Conservation (phyloP, 2,888 invertebrate species). For the Orchesellides sinensis region DNA sequence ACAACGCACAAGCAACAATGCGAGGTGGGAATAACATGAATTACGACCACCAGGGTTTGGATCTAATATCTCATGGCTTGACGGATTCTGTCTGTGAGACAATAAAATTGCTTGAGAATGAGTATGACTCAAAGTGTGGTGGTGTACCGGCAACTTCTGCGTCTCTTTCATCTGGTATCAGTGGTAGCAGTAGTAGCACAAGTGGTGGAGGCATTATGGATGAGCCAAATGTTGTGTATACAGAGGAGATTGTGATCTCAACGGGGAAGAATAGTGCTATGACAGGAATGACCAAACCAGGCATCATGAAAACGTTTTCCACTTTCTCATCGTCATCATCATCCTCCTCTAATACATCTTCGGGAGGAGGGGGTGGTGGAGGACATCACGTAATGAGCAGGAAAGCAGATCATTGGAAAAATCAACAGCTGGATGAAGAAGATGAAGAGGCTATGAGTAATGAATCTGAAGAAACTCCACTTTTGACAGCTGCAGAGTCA, state of each 20-base stretch:
- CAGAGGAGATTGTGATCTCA: conserved; percentile 70
- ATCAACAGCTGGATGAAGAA: conserved; percentile 36
- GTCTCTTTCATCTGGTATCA: conserved; percentile 51
- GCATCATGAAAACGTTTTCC: conserved; percentile 66
- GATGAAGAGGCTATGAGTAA: conserved; percentile 64
- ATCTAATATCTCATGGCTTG: conserved; percentile 60
- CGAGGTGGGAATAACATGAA: conserved; percentile 37
- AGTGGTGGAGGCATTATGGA: conserved; percentile 43
- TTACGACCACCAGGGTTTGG: conserved; percentile 49
- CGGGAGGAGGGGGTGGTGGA: neutral
- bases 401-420: conserved; percentile 45
- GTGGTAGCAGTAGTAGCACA: conserved; percentile 51
- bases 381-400: neutral
- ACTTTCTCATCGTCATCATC: conserved; percentile 42
- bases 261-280: conserved; percentile 45
- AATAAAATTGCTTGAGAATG: conserved; percentile 65
- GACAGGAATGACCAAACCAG: conserved; percentile 49
- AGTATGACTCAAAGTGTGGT: conserved; percentile 42
- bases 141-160: conserved; percentile 41
- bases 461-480: conserved; percentile 67
- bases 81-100: conserved; percentile 67
- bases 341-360: conserved; percentile 22
- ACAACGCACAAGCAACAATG: neutral
- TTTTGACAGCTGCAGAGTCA: conserved; percentile 41
- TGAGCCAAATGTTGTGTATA: conserved; percentile 60